Evolutionary conservation across 2,888 invertebrate genomes (phyloP).

Genomic region (Nezara viridula): DNA sequence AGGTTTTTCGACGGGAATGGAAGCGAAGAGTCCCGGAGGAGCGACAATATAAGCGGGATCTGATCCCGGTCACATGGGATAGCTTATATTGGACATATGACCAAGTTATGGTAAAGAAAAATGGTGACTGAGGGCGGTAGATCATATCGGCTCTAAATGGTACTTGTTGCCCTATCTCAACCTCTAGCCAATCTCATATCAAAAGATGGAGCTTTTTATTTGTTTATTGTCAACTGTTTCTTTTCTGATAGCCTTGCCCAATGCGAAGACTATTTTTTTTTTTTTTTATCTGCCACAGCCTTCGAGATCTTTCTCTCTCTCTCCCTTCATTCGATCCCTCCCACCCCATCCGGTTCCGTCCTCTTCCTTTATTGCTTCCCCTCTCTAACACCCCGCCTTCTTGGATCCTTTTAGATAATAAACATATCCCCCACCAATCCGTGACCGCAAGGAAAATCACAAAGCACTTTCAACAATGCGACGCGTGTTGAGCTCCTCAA

Average conservation of each 20-base stretch:
- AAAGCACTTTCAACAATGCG: neutral
- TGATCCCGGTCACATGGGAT: constrained; percentile 19
- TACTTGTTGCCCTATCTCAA: constrained; percentile 62
- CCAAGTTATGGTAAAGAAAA: constrained; percentile 36
- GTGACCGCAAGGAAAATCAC: constrained; percentile 8
- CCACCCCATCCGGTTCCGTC: constrained; percentile 50
- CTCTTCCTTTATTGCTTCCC: constrained; percentile 46
- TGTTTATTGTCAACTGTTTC: constrained; percentile 64
- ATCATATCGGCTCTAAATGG: constrained; percentile 58
- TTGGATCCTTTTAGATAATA: constrained; percentile 52
- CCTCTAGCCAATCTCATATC: constrained; percentile 54
- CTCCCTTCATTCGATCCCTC: constrained; percentile 20
- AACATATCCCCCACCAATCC: constrained; percentile 32
- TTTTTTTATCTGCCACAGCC: constrained; percentile 43
- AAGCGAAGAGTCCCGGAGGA: neutral
- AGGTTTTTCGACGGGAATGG: constrained; percentile 20
- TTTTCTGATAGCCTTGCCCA: constrained; percentile 62
- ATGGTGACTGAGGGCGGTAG: constrained; percentile 44
- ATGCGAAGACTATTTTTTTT: constrained; percentile 57
- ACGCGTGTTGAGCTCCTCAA: neutral
- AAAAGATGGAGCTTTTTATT: constrained; percentile 62
- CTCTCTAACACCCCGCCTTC: constrained; percentile 21
- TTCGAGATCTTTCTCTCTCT: constrained; percentile 8
- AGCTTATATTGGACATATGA: constrained; percentile 23
- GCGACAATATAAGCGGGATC: neutral